Evolutionary conservation across 2,888 invertebrate genomes (phyloP).

Genomic region (Xestia xanthographa): DNA sequence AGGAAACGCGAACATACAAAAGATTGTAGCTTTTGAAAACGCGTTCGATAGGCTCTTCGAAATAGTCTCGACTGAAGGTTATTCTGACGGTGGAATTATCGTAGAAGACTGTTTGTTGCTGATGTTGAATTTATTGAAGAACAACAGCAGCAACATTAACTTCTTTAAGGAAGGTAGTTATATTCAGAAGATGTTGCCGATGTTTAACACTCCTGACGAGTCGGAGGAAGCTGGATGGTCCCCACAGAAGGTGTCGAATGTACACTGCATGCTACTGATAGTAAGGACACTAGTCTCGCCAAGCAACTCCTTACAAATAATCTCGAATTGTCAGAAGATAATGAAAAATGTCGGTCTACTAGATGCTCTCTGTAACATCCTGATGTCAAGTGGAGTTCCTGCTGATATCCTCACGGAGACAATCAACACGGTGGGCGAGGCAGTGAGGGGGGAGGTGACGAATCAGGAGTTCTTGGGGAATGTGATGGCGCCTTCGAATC

Average conservation of each 20-base stretch:
- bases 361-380: constrained; percentile 94
- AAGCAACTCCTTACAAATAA: constrained; percentile 96
- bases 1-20: constrained; percentile 99
- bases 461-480: constrained; percentile 98
- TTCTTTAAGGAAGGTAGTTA: constrained; percentile 99
- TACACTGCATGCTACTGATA: constrained; percentile 97
- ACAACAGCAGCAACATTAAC: constrained; percentile 99
- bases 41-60: constrained; percentile 98
- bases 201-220: constrained; percentile 95
- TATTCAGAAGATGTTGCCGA: constrained; percentile 96
- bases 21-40: constrained; percentile 99
- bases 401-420: constrained; percentile 99
- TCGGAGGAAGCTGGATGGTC: constrained; percentile 95
- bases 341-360: constrained; percentile 94
- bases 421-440: constrained; percentile 98
- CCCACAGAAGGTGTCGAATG: constrained; percentile 98
- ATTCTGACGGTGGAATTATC: constrained; percentile 98
- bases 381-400: constrained; percentile 99
- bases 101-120: constrained; percentile 99
- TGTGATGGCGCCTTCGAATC: constrained; percentile 97
- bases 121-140: constrained; percentile 97
- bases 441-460: constrained; percentile 96
- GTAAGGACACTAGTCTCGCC: constrained; percentile 98
- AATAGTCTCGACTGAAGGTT: constrained; percentile 97
- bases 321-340: constrained; percentile 95